These are phyloP conservation scores for Lamprotornis superbus DNA, from an alignment of 2,113 vertebrate species.

Conservation along the genomic window DNA sequence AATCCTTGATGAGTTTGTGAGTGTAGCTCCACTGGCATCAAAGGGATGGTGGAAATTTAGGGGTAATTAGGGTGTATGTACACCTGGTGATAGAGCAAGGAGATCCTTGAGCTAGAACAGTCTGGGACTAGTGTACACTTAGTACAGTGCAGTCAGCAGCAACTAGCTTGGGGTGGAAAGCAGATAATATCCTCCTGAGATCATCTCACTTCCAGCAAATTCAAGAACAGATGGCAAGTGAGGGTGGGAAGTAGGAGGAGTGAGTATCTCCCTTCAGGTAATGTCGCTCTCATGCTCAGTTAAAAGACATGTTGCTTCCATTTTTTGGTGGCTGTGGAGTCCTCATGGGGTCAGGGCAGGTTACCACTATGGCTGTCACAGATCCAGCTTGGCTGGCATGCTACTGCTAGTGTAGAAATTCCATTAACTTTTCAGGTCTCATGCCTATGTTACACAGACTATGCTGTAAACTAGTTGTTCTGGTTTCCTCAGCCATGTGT, in stretches of 20 bases:
- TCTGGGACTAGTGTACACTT: not conserved
- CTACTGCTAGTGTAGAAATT: not conserved
- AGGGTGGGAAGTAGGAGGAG: constrained; percentile 1
- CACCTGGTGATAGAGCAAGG: not conserved
- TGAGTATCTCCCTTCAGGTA: not conserved
- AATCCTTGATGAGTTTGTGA: not conserved
- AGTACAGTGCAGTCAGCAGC: not conserved
- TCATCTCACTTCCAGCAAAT: not conserved
- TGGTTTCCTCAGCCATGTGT: not conserved
- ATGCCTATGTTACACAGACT: not conserved
- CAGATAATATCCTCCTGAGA: not conserved
- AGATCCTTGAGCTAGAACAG: not conserved
- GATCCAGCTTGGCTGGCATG: not conserved
- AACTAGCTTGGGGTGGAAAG: not conserved
- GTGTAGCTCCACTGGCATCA: not conserved
- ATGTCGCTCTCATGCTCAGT: not conserved
- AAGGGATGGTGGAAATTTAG: not conserved
- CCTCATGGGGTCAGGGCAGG: not conserved
- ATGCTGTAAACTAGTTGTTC: not conserved
- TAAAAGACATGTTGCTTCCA: not conserved
- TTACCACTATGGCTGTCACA: not conserved
- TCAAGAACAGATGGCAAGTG: not conserved
- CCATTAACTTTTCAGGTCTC: not conserved
- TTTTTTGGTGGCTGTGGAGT: not conserved
- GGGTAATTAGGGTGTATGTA: not conserved